Base-by-base conservation (phyloP, 2,797 vertebrate genomes). In the Tokudaia tokunoshimensis region DNA sequence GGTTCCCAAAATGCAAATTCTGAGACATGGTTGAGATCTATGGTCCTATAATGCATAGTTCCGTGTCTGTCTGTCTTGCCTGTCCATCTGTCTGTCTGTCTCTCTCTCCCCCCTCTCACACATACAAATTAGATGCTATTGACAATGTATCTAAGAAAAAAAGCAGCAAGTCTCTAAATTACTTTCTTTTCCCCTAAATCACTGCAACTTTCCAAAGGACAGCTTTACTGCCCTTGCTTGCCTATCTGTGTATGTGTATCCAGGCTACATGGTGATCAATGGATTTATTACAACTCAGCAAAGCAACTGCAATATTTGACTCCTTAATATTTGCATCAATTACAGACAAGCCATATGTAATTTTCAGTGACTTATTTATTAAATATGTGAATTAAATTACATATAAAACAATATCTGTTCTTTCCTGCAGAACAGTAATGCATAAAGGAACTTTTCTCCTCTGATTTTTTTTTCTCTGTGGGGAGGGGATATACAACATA, bases 291-390 rank as follows among this genome's bases (percentile, higher is more conserved):
- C 76, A 63, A 8, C 41, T 57, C 83, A 24, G 80, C 12, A 72
- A 89, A 47, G 31, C 9, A 59, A 34, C 41, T 29, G 3, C 8
- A 80, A 4, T 57, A 15, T 75, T 92, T 26, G 26, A 31, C 15
- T 78, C 22, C 55, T 47, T 50, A 26, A 24, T 61, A 79, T 94
- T 86, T 22, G 26, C 7, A 89, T 61, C 31, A 72, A 79, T 86
- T 91, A 52, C 41, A 81, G 74, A 57, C 44, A 78, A 94, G 19
- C 14, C 72, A 47, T 74, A 6, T 13, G 59, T 65, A 72, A 59
- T 41, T 93, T 92, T 90, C 59, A 89, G 50, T 31, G 84, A 92
- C 5, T 20, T 86, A 41, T 83, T 89, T 89, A 95, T 76, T 88
- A 95, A 92, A 50, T 6, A 15, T 22, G 75, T 37, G 31, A 80